Percentiles rank a stretch among this genome's conserved stretches.
Conservation (phyloP, 2,113 vertebrate species). For the Symphodus melops region DNA sequence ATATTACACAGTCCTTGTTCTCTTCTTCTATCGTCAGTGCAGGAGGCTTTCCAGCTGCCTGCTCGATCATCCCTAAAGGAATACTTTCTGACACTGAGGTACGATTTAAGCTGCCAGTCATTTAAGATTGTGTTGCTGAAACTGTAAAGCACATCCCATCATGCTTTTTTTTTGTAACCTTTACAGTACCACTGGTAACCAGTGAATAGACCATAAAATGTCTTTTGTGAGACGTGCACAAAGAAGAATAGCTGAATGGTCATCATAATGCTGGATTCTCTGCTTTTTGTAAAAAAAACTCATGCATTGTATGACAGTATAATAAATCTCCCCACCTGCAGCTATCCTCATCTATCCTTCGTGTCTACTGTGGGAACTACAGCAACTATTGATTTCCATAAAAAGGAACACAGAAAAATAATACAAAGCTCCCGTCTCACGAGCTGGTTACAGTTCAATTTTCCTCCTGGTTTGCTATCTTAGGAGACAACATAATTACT, state of each 20-base stretch:
- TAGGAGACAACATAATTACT: constrained; percentile 20
- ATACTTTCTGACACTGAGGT: constrained; percentile 32
- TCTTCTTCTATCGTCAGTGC: neutral
- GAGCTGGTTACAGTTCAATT: constrained; percentile 24
- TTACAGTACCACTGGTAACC: neutral
- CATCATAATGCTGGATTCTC: constrained; percentile 15
- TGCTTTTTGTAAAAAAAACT: constrained; percentile 17
- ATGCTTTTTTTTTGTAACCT: neutral
- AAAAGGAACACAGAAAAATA: constrained; percentile 34
- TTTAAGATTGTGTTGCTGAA: constrained; percentile 8
- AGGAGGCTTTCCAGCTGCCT: constrained; percentile 1
- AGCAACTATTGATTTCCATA: constrained; percentile 35
- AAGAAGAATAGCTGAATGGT: constrained; percentile 5
- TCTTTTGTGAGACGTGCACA: constrained; percentile 7
- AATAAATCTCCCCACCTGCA: constrained; percentile 20
- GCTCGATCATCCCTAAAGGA: constrained; percentile 6
- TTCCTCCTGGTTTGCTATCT: neutral
- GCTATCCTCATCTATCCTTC: constrained; percentile 10
- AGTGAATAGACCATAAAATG: constrained; percentile 30
- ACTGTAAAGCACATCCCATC: constrained; percentile 9
- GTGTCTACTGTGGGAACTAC: constrained; percentile 4
- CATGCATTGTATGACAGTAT: constrained; percentile 10
- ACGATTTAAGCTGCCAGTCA: neutral
- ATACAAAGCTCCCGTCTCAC: constrained; percentile 29
- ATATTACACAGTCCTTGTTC: too few species aligned